phyloP scores from a whole-genome alignment of 2,888 invertebrate genomes.

The Heliconius sara region DNA sequence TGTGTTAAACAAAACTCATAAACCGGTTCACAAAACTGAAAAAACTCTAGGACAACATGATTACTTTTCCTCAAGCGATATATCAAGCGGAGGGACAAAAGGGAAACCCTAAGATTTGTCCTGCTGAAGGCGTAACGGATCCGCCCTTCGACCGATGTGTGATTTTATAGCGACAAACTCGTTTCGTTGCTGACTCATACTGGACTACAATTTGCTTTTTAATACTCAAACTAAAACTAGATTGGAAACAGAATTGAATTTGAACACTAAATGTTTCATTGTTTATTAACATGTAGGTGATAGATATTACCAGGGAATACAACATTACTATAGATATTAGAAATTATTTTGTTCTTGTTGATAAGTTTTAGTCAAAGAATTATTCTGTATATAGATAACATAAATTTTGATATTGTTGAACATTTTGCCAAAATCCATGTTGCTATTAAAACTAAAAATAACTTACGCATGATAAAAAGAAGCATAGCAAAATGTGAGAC shows the following conservation, averaged over 20 bases:
- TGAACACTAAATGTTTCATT: neutral
- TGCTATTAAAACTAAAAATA: too few relatives aligned
- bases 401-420: too few relatives aligned
- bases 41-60: constrained; percentile 40
- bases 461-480: too few relatives aligned
- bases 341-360: too few relatives aligned
- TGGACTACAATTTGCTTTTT: constrained; percentile 3
- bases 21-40: constrained; percentile 1
- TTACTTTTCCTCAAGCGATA: constrained; percentile 44
- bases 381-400: too few relatives aligned
- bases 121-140: constrained; percentile 60
- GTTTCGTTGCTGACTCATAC: constrained; percentile 42
- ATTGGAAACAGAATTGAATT: neutral
- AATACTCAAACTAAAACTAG: neutral
- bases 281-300: neutral
- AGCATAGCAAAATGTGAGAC: too few relatives aligned
- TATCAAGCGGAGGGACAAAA: constrained; percentile 43
- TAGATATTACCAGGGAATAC: neutral
- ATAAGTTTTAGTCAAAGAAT: too few relatives aligned
- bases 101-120: constrained; percentile 54
- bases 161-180: constrained; percentile 40
- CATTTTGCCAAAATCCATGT: too few relatives aligned
- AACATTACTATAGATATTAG: neutral
- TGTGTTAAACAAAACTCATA: constrained; percentile 11
- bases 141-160: constrained; percentile 58